Percentiles rank a stretch among this genome's conserved stretches.
phyloP scores from a whole-genome alignment of 2,113 vertebrate species.

The Macquaria ambigua region DNA sequence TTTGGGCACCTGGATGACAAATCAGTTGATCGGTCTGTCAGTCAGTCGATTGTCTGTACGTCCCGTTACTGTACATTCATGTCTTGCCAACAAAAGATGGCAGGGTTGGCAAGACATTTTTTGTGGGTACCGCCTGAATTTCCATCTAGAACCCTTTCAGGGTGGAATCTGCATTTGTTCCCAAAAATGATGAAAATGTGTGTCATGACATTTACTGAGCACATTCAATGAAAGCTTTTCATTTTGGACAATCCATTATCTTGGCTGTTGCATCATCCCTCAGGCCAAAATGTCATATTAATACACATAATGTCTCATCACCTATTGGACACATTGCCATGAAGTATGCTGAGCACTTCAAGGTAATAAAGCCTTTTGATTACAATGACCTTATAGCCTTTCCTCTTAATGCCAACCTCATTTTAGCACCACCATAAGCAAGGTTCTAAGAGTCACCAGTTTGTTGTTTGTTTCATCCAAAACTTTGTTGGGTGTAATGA shows the following conservation, averaged over 20 bases:
- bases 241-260: background rate
- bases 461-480: background rate
- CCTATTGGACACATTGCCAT: no score
- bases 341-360: background rate
- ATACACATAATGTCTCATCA: no score
- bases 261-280: background rate
- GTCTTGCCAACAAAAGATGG: no score
- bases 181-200: background rate
- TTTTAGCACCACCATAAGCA: background rate
- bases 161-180: background rate
- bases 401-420: background rate
- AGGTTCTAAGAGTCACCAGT: background rate
- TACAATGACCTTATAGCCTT: no score
- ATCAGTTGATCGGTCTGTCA: background rate
- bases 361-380: background rate
- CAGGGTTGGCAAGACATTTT: background rate
- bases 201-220: background rate
- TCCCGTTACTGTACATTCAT: no score
- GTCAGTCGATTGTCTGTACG: background rate
- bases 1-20: background rate
- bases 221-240: background rate
- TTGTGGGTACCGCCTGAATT: no score
- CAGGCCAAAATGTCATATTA: background rate
- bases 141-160: background rate
- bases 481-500: background rate